phyloP scores from a whole-genome alignment of 2,797 vertebrate species.

The Phyllotis vaccarum region DNA sequence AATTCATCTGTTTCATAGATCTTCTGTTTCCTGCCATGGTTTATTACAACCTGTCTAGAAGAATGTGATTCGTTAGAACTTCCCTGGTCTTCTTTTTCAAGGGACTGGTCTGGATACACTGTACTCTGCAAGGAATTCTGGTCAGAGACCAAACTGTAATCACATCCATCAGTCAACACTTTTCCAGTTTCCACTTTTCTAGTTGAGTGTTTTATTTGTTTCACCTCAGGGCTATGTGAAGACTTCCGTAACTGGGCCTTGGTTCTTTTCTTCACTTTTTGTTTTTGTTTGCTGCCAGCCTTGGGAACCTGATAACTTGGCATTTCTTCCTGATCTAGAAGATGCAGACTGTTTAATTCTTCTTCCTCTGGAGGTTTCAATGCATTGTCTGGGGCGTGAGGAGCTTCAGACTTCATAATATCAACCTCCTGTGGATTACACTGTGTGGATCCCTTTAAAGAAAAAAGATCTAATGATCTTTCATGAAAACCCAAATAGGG shows the following conservation, averaged over 20 bases:
- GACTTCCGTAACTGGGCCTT: conserved; percentile 53
- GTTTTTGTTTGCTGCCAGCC: conserved; percentile 34
- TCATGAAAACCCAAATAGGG: conserved; percentile 61
- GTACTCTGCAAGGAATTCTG: conserved; percentile 76
- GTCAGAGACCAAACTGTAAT: not conserved
- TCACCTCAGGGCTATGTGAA: conserved; percentile 66
- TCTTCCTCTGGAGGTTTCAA: conserved; percentile 73
- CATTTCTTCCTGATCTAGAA: conserved; percentile 71
- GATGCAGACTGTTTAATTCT: conserved; percentile 57
- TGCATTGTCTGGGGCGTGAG: conserved; percentile 55
- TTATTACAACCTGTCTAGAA: conserved; percentile 8
- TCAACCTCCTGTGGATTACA: conserved; percentile 81
- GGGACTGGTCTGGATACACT: conserved; percentile 54
- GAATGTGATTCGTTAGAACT: conserved; percentile 25
- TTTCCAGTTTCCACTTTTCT: not conserved
- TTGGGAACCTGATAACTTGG: conserved; percentile 36
- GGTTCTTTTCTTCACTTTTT: conserved; percentile 67
- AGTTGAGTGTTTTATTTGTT: conserved; percentile 64
- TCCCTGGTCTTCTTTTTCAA: conserved; percentile 33
- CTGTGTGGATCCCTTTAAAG: conserved; percentile 85
- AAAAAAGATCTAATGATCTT: conserved; percentile 71
- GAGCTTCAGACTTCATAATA: conserved; percentile 58
- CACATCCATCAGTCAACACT: conserved; percentile 1
- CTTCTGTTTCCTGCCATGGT: conserved; percentile 83
- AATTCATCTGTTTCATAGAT: conserved; percentile 91